Evolutionary conservation across 2,888 invertebrate genomes (phyloP), one percentile per base, ranked within the genome.

Genomic region (Kryphioiulus occultus): DNA sequence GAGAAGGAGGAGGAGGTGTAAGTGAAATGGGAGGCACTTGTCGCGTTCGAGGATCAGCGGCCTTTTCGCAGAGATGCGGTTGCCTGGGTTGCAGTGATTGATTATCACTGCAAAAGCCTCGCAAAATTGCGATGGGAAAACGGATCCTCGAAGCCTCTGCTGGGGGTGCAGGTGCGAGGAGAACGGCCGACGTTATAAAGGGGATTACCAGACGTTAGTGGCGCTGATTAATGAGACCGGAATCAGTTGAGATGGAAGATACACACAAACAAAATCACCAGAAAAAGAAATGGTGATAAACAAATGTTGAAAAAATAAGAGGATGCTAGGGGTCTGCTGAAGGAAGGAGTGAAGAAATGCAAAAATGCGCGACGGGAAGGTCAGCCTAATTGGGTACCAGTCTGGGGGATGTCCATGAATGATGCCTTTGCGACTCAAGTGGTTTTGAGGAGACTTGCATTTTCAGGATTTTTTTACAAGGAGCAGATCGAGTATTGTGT

Each of bases 191-290:
- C 39, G 85, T 85, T 85, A 39, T 15, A 85, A 85, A 39, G 44
- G 85, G 85, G 85, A 85, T 85, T 85, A 85, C 85, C 85, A 39
- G 39, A 85, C 85, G 85, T 85, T 85, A 85, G 78, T 85, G 39
- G 39, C 15, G 85, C 85, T 85, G 85, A 85, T 85, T 85, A 85
- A 85, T 85, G 85, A 85, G 85, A 84, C 42, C n/a, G 39, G 35
- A 35, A 26, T 32, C 84, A 68, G 19, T 84, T 32, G 35, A 39
- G 84, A 39, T 32, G n/a, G 7, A n/a, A 30, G 78, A 78, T 78
- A 12, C 78, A 39, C 84, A 84, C 39, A 4, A 44, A 9, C 39
- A 9, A 39, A 39, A 39, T 3, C 5, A 39, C 3, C 9, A 9
- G 9, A 39, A 39, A 39, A 39, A 78, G 30, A 78, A 78, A 30